phyloP scores from a whole-genome alignment of 2,797 vertebrate species.

The Nyctalus aviator region DNA sequence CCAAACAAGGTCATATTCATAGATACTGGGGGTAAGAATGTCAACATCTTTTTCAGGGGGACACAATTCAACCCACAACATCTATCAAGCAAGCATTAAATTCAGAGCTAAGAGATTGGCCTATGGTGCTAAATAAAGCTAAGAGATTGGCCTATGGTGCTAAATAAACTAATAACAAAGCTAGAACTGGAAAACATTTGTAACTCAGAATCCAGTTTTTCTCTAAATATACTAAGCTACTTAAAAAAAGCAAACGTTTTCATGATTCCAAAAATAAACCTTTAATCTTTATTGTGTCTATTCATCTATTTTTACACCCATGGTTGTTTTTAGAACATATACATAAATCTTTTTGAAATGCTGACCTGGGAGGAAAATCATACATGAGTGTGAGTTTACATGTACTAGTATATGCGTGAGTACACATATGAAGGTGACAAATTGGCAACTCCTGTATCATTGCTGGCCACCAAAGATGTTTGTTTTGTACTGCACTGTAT shows the following conservation, averaged over 20 bases:
- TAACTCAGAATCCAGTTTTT: neutral
- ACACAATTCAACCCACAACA: neutral
- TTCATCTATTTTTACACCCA: neutral
- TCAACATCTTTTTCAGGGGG: neutral
- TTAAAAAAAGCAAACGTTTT: neutral
- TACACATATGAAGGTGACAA: neutral
- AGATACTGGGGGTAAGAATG: neutral
- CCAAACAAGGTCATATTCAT: neutral
- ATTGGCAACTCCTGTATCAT: neutral
- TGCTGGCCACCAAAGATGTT: neutral
- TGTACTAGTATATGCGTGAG: neutral
- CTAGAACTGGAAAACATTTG: neutral
- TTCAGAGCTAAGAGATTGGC: neutral
- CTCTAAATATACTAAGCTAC: neutral
- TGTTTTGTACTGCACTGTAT: neutral
- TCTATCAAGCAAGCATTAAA: neutral
- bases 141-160: neutral
- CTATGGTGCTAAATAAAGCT: neutral
- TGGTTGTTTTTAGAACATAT: neutral
- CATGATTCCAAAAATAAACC: constrained; percentile 10
- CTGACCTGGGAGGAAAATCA: neutral
- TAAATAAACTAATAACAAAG: neutral
- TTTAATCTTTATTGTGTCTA: neutral
- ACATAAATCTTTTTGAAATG: neutral
- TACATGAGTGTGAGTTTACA: neutral